Evolutionary conservation across 2,888 invertebrate genomes (phyloP).

Genomic region (Orchestes rusci): DNA sequence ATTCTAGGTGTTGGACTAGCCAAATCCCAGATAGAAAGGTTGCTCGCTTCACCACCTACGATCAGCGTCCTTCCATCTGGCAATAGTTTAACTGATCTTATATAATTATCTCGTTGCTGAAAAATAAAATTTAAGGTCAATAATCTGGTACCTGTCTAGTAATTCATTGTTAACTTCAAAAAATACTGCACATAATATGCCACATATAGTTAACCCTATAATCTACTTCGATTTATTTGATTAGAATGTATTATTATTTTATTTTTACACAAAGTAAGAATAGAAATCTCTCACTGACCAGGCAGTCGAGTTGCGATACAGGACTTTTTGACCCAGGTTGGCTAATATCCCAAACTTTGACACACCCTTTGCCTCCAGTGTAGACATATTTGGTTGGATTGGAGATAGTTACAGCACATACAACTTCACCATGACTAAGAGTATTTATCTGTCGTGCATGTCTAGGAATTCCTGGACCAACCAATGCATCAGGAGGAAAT

Average conservation of each 20-base stretch:
- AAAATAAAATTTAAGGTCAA: conserved; percentile 20
- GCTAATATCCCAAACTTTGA: conserved; percentile 76
- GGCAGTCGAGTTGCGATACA: conserved; percentile 79
- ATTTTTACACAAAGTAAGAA: neutral
- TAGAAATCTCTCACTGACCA: conserved; percentile 47
- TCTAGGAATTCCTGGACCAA: conserved; percentile 88
- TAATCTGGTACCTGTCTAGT: too few species aligned
- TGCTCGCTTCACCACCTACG: conserved; percentile 94
- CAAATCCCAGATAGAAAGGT: conserved; percentile 93
- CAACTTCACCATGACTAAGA: conserved; percentile 91
- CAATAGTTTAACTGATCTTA: conserved; percentile 87
- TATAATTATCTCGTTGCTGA: conserved; percentile 93
- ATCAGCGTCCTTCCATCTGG: conserved; percentile 91
- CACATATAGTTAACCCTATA: too few species aligned
- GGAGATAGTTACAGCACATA: conserved; percentile 94
- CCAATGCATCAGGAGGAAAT: conserved; percentile 89
- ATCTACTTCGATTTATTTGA: too few species aligned
- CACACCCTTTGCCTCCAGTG: conserved; percentile 94
- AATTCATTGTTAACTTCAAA: neutral
- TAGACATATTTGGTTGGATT: conserved; percentile 86
- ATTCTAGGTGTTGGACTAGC: conserved; percentile 86
- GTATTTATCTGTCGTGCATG: conserved; percentile 86
- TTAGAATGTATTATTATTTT: conserved; percentile 3
- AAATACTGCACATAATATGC: neutral
- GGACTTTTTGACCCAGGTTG: conserved; percentile 71